Percentiles rank a stretch among this genome's conserved stretches.
These are phyloP conservation scores for Lathamus discolor DNA, from an alignment of 2,113 vertebrate genomes.

Conservation along the genomic window DNA sequence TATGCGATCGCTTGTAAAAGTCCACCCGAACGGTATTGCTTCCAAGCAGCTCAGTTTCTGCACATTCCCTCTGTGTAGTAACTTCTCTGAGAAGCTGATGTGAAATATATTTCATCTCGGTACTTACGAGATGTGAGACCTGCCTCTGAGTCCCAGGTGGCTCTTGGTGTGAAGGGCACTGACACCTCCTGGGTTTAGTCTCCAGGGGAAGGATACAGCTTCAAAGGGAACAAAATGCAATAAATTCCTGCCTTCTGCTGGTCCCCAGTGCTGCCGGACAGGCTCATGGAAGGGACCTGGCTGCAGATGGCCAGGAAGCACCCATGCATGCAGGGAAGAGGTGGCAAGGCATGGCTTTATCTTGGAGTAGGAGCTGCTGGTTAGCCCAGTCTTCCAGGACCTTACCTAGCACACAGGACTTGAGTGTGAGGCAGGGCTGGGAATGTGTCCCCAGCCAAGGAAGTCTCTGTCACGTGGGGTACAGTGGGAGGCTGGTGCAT, in stretches of 20 bases:
- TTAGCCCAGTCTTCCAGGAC: background rate
- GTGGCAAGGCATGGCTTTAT: fast-evolving
- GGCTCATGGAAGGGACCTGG: background rate
- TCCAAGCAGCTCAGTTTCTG: background rate
- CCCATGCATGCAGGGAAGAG: background rate
- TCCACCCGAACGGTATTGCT: background rate
- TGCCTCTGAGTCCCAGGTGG: background rate
- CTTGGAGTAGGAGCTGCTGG: background rate
- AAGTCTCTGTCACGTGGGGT: fast-evolving
- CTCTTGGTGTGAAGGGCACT: background rate
- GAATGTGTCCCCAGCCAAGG: background rate
- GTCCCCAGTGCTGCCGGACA: fast-evolving
- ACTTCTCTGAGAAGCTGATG: background rate
- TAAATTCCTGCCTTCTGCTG: background rate
- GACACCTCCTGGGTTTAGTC: background rate
- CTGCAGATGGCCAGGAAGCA: fast-evolving
- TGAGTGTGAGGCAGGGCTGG: background rate
- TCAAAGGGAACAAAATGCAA: background rate
- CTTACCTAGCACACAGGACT: background rate
- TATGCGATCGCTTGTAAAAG: background rate
- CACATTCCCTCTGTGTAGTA: background rate
- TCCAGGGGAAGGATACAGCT: background rate
- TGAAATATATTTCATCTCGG: background rate
- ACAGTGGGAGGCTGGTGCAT: fast-evolving
- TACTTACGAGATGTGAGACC: background rate